phyloP scores from a whole-genome alignment of 30 jellyfish, hydroid and myxozoan species.

The Hydractinia symbiolongicarpus region DNA sequence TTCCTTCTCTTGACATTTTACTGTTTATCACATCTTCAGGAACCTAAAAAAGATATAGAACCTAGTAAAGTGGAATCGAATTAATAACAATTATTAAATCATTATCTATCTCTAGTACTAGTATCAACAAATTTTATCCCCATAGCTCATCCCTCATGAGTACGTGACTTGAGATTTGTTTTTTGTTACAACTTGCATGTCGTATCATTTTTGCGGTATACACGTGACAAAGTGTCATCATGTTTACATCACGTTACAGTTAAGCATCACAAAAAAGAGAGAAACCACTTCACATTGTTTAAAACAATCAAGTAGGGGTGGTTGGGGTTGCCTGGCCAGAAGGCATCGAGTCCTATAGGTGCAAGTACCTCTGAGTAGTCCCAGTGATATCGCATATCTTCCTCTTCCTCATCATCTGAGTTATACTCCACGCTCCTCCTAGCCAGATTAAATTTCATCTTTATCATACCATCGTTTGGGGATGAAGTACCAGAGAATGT shows the following conservation, averaged over 20 bases:
- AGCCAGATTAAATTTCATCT: conserved; percentile 16
- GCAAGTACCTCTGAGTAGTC: conserved; percentile 72
- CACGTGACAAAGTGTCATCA: no score
- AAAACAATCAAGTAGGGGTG: no score
- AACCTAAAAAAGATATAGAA: conserved; percentile 29
- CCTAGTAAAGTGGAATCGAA: neutral
- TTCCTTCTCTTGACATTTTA: conserved; percentile 86
- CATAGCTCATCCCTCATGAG: neutral
- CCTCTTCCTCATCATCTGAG: conserved; percentile 21
- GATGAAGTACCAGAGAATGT: conserved; percentile 54
- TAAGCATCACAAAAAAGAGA: no score
- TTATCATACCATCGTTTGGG: conserved; percentile 37
- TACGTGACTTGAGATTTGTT: neutral
- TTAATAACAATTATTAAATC: neutral
- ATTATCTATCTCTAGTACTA: no score
- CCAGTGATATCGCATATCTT: conserved; percentile 87
- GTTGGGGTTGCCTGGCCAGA: no score
- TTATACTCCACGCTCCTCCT: conserved; percentile 23
- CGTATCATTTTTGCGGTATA: no score
- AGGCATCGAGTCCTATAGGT: neutral
- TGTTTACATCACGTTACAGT: no score
- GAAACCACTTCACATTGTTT: no score
- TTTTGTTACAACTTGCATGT: no score
- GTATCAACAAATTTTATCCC: neutral
- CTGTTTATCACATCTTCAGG: conserved; percentile 93